Evolutionary conservation across 2,888 invertebrate genomes (phyloP).

Genomic region (Lissocephala sabroskyi): DNA sequence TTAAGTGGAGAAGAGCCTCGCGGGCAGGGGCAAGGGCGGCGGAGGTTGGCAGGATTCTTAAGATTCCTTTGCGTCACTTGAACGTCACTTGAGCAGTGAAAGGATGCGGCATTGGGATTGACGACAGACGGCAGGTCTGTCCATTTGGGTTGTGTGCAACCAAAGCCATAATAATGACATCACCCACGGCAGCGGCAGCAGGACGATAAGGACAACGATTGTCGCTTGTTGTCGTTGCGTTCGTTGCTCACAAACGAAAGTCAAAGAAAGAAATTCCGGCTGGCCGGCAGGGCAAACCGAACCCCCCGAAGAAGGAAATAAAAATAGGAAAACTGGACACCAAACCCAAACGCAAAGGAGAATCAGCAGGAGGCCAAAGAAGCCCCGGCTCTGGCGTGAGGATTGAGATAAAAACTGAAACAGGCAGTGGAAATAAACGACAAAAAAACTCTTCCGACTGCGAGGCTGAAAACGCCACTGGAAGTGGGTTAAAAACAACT

Average conservation of each 20-base stretch:
- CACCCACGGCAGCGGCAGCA: constrained; percentile 20
- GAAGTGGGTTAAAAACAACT: no score
- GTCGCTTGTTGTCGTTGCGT: no score
- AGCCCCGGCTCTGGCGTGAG: no score
- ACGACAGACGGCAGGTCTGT: no score
- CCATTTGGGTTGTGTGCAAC: constrained; percentile 35
- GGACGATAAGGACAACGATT: not conserved
- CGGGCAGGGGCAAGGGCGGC: not conserved
- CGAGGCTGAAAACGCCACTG: no score
- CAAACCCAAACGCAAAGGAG: not conserved
- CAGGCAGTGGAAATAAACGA: no score
- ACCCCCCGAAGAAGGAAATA: not conserved
- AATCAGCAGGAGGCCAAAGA: no score
- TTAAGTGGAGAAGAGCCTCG: constrained; percentile 17
- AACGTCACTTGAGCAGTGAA: constrained; percentile 15
- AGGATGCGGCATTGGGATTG: constrained; percentile 18
- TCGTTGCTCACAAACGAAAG: not conserved
- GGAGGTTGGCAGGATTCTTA: constrained; percentile 34
- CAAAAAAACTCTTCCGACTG: no score
- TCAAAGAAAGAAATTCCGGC: constrained; percentile 18
- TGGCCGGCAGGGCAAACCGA: not conserved
- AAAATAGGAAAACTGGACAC: not conserved
- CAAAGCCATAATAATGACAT: constrained; percentile 46
- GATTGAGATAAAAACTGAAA: no score
- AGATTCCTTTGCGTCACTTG: constrained; percentile 41